Base-by-base conservation (phyloP, 2,113 vertebrate species). In the Euleptes europaea region DNA sequence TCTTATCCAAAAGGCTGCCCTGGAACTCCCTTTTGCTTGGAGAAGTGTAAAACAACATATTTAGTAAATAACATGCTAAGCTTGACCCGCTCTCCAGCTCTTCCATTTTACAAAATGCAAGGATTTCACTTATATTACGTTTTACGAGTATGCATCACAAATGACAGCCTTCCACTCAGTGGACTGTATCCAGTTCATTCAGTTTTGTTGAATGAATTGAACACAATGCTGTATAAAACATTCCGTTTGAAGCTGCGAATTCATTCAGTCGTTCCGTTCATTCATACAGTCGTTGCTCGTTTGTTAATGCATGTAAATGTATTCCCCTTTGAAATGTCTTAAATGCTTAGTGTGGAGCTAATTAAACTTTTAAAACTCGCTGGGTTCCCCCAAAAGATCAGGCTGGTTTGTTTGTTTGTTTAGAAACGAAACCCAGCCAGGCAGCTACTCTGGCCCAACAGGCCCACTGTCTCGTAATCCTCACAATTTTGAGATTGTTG, bases 251-350 rank as follows among this genome's bases (percentile, higher is more conserved):
- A 33, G 33, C 40, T 51, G 65, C 13, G 67, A 14, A 69, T 14
- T n/a, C 65, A 80, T 66, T 67, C 78, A 79, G 40, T 79, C 63
- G 26, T 80, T 80, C 69, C 69, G 67, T 81, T 81, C 66, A 81
- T 70, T 81, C 79, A 51, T 54, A 51, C 44, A 80, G 79, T 51
- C 47, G 35, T 70, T 80, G 66, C 44, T 69, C 44, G 49, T 70
- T 81, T 70, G n/a, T 70, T 81, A 81, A 81, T 81, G 23, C 66
- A 81, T 81, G 79, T 51, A 81, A 81, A 81, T 81, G 47, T 81
- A 81, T 81, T 66, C 79, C 65, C 44, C 23, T 51, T 81, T 81
- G 49, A 81, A 81, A 81, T 80, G 28, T 67, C 78, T 57, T 49
- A 80, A 80, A 80, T 81, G 44, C 66, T 47, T 69, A 51, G 44